These are phyloP conservation scores for Nansenia antarctica DNA, from an alignment of 2,113 vertebrate species.

Conservation along the genomic window DNA sequence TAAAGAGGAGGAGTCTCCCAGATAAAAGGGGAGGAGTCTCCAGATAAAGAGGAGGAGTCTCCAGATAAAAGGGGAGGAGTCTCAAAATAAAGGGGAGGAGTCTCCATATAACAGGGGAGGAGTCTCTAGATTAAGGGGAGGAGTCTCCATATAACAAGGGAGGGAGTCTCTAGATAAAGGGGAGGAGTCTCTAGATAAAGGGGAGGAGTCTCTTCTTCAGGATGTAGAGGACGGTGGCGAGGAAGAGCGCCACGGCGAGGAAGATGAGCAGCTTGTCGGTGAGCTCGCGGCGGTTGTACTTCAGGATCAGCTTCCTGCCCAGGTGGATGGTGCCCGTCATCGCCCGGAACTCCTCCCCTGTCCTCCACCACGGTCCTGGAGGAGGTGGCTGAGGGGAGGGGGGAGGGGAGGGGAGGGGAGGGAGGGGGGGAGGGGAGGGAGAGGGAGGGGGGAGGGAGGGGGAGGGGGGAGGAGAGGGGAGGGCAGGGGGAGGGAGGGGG, in stretches of 20 bases:
- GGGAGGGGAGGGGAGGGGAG: not conserved
- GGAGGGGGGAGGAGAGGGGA: not conserved
- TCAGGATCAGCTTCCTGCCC: conserved; percentile 91
- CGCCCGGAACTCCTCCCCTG: conserved; percentile 94
- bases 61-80: no score
- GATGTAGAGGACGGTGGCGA: conserved; percentile 93
- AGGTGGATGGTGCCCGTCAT: conserved; percentile 93
- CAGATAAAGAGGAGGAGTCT: no score
- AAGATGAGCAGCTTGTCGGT: conserved; percentile 96
- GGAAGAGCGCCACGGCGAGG: conserved; percentile 88
- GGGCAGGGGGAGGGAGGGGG: not conserved
- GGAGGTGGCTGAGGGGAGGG: conserved; percentile 78
- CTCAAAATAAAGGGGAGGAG: no score
- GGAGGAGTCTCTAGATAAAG: conserved; percentile 82
- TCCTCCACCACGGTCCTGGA: conserved; percentile 90
- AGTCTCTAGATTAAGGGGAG: no score
- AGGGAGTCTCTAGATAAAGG: no score
- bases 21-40: no score
- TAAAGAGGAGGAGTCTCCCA: no score
- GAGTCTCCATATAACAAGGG: no score
- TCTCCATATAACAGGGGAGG: no score
- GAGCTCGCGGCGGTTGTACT: conserved; percentile 92
- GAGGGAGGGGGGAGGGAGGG: not conserved
- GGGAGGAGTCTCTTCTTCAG: conserved; percentile 93
- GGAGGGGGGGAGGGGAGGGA: not conserved